Evolutionary conservation across 2,888 invertebrate species (phyloP), one percentile per base, ranked within the genome.

Genomic region (Galeopsomyia nigrocyanea): DNA sequence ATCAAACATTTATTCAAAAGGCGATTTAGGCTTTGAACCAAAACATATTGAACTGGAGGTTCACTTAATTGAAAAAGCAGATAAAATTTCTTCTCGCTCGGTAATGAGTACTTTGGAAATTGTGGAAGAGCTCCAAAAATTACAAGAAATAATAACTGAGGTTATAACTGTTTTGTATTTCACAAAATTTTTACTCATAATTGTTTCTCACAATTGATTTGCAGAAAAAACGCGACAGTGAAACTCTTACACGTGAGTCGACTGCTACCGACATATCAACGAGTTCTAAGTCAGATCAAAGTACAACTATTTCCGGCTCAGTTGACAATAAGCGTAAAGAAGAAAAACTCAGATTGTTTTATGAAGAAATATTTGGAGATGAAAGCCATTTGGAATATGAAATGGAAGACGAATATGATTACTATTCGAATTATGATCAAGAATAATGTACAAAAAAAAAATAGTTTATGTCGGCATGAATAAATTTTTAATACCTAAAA

Each of bases 11-110:
- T 81, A 79, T 64, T 39, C 26, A 26, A 66, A 60, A 57, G 79
- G 78, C 22, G 79, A 80, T 68, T 76, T 80, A 62, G 79, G 78
- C 17, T 80, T 80, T 51, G 78, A 79, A 49, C 78, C 79, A 7
- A 51, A 58, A 9, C 73, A 74, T 21, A 55, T 75, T 75, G 46
- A 72, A 56, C 19, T 72, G 17, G 71, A 76, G 9, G 46, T 55
- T 17, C 16, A 21, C 19, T 21, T 10, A 19, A 39, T 21, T 14
- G 39, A 46, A 31, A 26, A 46, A 74, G 26, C 21, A 31, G n/a
- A 56, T 49, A 49, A 64, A 39, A 10, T 6, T 16, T n/a, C 47
- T 50, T 50, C 62, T 19, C 9, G 31, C 56, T 68, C 68, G 0
- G 14, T 50, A 47, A 10, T 57, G 16, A 76, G 63, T 66, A 63